Evolutionary conservation across 2,797 vertebrate genomes (phyloP), one percentile per base, ranked within the genome.

Genomic region (Sorex maritimensis): DNA sequence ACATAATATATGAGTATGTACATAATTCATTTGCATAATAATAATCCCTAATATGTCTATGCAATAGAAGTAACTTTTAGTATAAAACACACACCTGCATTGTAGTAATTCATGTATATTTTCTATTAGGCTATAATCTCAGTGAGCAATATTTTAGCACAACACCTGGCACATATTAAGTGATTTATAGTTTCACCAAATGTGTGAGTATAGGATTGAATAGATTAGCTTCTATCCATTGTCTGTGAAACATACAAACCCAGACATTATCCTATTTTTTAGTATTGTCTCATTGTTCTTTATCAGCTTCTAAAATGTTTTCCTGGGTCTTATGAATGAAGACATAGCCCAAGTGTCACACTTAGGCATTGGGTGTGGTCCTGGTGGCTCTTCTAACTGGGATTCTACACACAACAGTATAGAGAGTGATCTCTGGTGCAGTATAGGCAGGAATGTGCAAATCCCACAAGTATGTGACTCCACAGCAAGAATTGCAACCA

Each of bases 261-360:
- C 44, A 52, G n/a, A 26, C n/a, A 86, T 95, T 89, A 67, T 9
- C 69, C 28, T 84, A 19, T 34, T 82, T 94, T 88, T 67, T 26
- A 55, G n/a, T 46, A 88, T 81, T 83, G 69, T 15, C 19, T 92
- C 74, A 79, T 6, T 69, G 63, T 69, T 17, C 74, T 79, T 72
- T 81, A 81, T 41, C 58, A 93, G 83, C 91, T 96, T 88, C 8
- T 26, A 61, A 61, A 61, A 67, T 67, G 65, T 26, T 26, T 65
- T 65, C 24, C 21, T 65, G 24, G 21, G 8, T 65, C 61, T 65
- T 55, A 17, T 55, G 17, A 5, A 61, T 61, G 17, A 61, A 61
- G 21, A 21, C 21, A 21, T 52, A 23, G 58, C 17, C 41, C 41
- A 3, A 21, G 6, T 61, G 58, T 61, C 6, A 21, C 5, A 17